Percentiles rank a stretch among this genome's conserved stretches.
Evolutionary conservation across 1,140 invertebrate genomes (phyloP).

Genomic region (Artemia franciscana): DNA sequence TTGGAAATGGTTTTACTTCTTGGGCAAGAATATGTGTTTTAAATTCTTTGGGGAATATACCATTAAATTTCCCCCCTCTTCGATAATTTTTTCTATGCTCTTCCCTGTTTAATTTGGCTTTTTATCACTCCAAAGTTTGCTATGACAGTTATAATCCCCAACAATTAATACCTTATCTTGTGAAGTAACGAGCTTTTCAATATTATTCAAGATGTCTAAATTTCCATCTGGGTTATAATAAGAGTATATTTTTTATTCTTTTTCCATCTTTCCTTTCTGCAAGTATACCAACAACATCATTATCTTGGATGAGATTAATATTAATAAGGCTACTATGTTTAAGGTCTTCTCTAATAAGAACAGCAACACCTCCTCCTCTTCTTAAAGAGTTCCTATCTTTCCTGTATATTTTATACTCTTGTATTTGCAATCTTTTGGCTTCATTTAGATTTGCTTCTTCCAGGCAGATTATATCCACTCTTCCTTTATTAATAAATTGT

Average conservation of each 20-base stretch:
- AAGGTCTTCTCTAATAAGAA: not conserved
- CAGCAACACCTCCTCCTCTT: not conserved
- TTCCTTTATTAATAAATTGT: not conserved
- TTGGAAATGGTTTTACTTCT: not conserved
- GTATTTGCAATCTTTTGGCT: not conserved
- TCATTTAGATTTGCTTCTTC: not conserved
- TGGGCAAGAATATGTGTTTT: not conserved
- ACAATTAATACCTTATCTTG: not conserved
- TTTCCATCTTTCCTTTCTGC: not conserved
- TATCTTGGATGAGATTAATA: not conserved
- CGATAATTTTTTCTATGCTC: not conserved
- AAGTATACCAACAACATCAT: not conserved
- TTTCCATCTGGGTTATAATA: not conserved
- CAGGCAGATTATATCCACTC: not conserved
- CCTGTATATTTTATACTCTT: not conserved
- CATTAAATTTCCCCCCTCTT: not conserved
- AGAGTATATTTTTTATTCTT: not conserved
- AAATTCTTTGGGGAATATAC: not conserved
- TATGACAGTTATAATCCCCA: not conserved
- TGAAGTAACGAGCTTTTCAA: not conserved
- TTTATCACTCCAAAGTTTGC: not conserved
- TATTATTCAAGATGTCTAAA: not conserved
- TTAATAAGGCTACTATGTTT: not conserved
- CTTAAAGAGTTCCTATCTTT: not conserved
- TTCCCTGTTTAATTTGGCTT: not conserved